These are phyloP conservation scores for Callocephalon fimbriatum DNA, from an alignment of 2,113 vertebrate genomes.

Conservation along the genomic window DNA sequence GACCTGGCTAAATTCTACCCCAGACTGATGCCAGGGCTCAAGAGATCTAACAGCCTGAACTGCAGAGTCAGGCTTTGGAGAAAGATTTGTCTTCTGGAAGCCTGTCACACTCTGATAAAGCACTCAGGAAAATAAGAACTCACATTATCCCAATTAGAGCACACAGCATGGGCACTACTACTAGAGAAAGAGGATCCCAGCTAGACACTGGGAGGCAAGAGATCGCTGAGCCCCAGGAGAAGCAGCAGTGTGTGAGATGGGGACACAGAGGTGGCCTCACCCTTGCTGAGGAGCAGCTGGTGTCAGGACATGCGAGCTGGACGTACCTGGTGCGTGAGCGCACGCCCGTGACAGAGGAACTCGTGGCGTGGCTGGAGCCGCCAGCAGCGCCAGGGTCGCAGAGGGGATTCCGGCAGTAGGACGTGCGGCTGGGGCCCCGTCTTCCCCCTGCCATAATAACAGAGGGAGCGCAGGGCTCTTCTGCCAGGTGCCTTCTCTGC, in stretches of 20 bases:
- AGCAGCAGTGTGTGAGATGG: background rate
- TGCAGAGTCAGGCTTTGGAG: background rate
- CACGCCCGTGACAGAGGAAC: conserved; percentile 89
- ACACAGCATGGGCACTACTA: rapidly evolving
- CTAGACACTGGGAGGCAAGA: background rate
- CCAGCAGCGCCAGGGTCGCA: conserved; percentile 88
- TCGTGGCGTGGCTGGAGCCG: conserved; percentile 85
- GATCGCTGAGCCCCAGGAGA: background rate
- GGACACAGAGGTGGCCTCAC: background rate
- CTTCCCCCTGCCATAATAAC: conserved; percentile 91
- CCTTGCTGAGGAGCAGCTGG: background rate
- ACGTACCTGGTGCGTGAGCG: conserved; percentile 90
- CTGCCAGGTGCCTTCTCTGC: background rate
- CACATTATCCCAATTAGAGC: background rate
- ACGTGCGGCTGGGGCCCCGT: conserved; percentile 91
- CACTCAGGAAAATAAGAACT: background rate
- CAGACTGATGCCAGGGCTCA: background rate
- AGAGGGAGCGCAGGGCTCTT: background rate
- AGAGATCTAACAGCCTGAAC: background rate
- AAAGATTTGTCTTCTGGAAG: background rate
- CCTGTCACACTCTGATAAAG: background rate
- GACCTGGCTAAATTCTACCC: background rate
- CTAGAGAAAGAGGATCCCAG: background rate
- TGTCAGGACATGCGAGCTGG: rapidly evolving
- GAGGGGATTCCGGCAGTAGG: conserved; percentile 92